These are phyloP conservation scores for Phylloscopus trochiloides DNA, from an alignment of 2,113 vertebrate species.

Conservation along the genomic window DNA sequence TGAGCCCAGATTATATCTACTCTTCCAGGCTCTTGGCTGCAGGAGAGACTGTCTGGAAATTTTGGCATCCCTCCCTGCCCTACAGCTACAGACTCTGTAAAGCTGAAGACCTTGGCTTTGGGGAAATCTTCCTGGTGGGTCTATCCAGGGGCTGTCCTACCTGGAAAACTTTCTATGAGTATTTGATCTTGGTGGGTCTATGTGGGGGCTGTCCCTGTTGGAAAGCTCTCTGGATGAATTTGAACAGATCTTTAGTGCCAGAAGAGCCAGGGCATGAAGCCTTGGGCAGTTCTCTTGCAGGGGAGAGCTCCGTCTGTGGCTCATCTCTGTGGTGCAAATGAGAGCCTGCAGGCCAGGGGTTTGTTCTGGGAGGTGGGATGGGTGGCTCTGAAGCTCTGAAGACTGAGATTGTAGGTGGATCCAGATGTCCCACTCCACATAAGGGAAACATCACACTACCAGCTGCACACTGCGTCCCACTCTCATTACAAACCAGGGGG, in stretches of 20 bases:
- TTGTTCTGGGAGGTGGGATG: not conserved
- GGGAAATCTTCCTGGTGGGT: conserved; percentile 55
- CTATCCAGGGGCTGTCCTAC: not conserved
- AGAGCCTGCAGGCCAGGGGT: not conserved
- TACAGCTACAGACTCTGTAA: not conserved
- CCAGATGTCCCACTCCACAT: not conserved
- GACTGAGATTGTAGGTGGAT: not conserved
- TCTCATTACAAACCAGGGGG: rapidly evolving
- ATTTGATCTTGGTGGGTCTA: not conserved
- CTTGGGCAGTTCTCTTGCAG: rapidly evolving
- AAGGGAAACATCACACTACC: not conserved
- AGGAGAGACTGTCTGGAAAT: conserved; percentile 54
- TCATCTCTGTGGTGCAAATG: not conserved
- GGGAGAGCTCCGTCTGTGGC: not conserved
- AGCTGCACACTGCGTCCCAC: not conserved
- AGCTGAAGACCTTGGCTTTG: conserved; percentile 35
- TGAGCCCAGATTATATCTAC: conserved; percentile 58
- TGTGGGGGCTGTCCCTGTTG: not conserved
- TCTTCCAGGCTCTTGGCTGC: conserved; percentile 60
- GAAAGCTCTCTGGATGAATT: not conserved
- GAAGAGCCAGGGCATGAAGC: not conserved
- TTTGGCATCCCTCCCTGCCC: conserved; percentile 29
- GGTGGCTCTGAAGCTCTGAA: not conserved
- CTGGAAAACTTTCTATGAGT: not conserved
- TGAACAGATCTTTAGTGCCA: not conserved